Percentiles rank a stretch among this genome's conserved stretches.
These are phyloP conservation scores for Toxotes jaculatrix DNA, from an alignment of 2,113 vertebrate genomes.

Conservation along the genomic window DNA sequence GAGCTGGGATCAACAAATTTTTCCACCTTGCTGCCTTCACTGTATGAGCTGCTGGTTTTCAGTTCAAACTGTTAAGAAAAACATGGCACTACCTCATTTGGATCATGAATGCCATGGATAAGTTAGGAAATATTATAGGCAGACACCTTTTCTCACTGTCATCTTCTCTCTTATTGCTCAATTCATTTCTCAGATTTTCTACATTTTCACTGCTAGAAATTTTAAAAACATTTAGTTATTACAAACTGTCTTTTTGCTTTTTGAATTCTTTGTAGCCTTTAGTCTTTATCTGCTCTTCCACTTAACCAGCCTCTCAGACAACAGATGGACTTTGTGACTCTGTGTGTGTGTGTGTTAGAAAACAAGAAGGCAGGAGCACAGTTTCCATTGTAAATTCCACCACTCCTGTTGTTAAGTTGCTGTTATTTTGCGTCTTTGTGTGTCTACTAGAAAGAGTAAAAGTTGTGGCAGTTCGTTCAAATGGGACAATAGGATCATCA, in stretches of 20 bases:
- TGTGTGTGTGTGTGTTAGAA: slow-evolving; percentile 17
- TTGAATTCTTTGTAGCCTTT: background rate
- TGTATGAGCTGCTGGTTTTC: background rate
- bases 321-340: slow-evolving; percentile 56
- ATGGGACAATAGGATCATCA: background rate
- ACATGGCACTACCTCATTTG: background rate
- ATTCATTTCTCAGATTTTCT: background rate
- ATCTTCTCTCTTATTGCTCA: background rate
- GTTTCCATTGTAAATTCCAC: slow-evolving; percentile 27
- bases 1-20: background rate
- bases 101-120: background rate
- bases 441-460: background rate
- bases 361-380: background rate
- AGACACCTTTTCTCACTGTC: background rate
- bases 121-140: background rate
- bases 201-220: background rate
- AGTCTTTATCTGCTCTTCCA: slow-evolving; percentile 16
- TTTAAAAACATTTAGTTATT: background rate
- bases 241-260: background rate
- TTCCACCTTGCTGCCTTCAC: background rate
- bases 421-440: slow-evolving; percentile 10
- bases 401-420: background rate
- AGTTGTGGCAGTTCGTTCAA: too few relatives aligned
- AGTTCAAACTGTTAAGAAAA: background rate
- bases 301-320: slow-evolving; percentile 25